Base-by-base conservation (phyloP, 2,888 invertebrate species). In the Hirtodrosophila confusa region DNA sequence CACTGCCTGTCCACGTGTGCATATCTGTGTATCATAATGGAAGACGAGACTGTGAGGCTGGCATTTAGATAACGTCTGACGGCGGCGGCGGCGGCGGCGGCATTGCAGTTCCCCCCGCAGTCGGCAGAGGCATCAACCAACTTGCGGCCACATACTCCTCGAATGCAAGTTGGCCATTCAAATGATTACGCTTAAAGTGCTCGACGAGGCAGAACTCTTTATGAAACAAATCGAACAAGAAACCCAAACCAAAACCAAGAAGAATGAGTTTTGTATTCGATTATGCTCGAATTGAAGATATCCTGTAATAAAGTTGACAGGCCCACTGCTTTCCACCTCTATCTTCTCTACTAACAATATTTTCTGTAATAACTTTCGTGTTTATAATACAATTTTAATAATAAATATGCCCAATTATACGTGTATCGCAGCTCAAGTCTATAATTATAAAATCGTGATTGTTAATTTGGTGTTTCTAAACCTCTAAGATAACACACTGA, bases 41-140 rank as follows among this genome's bases (percentile, higher is more conserved):
- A 92, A 91, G 91, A 91, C 91, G 92, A 92, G 92, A 91, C 92
- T 90, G 90, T 89, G 90, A 91, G 91, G 90, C 92, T 92, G 92
- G 91, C 90, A 90, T 90, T 90, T 89, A 91, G 91, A 91, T 91
- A 91, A 90, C 87, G 31, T 9, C 43, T 75, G 88, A 64, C 80
- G 73, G 73, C 78, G 33, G 44, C 56, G 49, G 45, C 60, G 43
- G 36, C 65, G 44, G 51, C 65, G 54, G 39, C 40, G 12, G 40
- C 51, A 7, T 31, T 31, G 31, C 31, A 27, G 27, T 17, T 17
- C 31, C 31, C 23, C 40, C 11, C 24, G 29, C 31, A 29, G 24
- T 23, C 47, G 40, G 45, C 54, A 54, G 9, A 39, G 4, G 39
- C 57, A 57, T 72, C 68, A 63, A 49, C 73, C 37, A 49, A 49